Percentiles rank a stretch among this genome's conserved stretches.
Conservation (phyloP, 2,113 vertebrate genomes). For the Scytalopus superciliaris region DNA sequence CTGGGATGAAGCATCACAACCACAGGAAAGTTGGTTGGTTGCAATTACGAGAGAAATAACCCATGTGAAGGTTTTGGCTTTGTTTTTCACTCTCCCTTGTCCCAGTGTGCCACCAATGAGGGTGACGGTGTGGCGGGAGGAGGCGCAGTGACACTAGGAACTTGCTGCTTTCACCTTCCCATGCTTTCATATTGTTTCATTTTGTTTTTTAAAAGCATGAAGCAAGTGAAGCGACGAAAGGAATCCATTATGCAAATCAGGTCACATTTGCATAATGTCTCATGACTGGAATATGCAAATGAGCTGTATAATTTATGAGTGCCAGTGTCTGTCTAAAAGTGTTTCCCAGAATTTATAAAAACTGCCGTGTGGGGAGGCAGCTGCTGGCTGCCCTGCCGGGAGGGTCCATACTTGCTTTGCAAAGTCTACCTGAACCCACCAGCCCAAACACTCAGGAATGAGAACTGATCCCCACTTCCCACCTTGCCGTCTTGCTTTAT, state of each 20-base stretch:
- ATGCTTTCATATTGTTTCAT: conserved; percentile 78
- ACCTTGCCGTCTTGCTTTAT: background rate
- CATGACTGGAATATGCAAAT: conserved; percentile 96
- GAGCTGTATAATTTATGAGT: conserved; percentile 94
- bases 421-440: conserved; percentile 18
- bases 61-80: conserved; percentile 21
- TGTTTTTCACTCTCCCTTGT: background rate
- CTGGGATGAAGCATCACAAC: conserved; percentile 12
- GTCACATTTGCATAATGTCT: conserved; percentile 95
- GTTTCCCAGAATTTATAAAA: conserved; percentile 91
- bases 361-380: conserved; percentile 70
- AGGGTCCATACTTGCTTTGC: conserved; percentile 41
- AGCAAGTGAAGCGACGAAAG: conserved; percentile 90
- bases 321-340: conserved; percentile 88
- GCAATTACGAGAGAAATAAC: conserved; percentile 16
- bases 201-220: conserved; percentile 82
- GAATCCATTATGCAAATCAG: conserved; percentile 96
- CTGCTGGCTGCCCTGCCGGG: conserved; percentile 55
- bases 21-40: conserved; percentile 28
- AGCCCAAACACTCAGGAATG: conserved; percentile 16
- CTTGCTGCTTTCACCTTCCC: conserved; percentile 67
- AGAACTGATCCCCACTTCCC: background rate
- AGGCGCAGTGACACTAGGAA: conserved; percentile 22
- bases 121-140: conserved; percentile 19
- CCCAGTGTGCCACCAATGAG: background rate